Evolutionary conservation across 2,113 vertebrate genomes (phyloP).

Genomic region (Petrocephalus zakoni): DNA sequence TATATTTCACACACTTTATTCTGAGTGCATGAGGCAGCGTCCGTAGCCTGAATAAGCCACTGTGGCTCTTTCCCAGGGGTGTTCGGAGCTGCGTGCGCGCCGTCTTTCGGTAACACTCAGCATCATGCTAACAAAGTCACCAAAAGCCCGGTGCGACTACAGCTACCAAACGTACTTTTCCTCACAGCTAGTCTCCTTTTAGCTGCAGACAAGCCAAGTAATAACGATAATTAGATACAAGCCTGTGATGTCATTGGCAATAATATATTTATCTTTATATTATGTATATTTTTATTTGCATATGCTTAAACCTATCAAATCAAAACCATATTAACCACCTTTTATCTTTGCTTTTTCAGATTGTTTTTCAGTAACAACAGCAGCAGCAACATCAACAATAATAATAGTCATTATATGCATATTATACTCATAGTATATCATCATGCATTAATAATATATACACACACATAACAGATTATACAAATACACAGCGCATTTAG

Average conservation of each 20-base stretch:
- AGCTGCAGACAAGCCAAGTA: background rate
- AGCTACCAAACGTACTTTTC: conserved; percentile 7
- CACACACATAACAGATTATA: background rate
- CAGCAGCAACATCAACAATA: background rate
- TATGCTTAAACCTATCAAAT: background rate
- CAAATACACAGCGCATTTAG: background rate
- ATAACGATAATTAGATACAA: background rate
- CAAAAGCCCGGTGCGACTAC: background rate
- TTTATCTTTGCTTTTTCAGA: background rate
- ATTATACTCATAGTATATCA: background rate
- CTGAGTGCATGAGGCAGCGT: background rate
- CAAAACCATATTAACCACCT: background rate
- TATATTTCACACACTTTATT: background rate
- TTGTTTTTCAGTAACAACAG: background rate
- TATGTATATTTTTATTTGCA: background rate
- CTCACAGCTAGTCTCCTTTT: background rate
- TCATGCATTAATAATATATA: background rate
- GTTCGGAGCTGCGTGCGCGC: background rate
- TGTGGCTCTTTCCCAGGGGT: background rate
- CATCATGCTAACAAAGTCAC: background rate
- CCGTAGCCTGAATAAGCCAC: background rate
- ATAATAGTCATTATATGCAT: background rate
- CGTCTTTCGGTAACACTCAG: too few relatives aligned
- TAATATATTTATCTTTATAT: background rate
- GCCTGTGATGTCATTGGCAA: background rate